Conservation (phyloP, 2,113 vertebrate genomes). For the Symphodus melops region DNA sequence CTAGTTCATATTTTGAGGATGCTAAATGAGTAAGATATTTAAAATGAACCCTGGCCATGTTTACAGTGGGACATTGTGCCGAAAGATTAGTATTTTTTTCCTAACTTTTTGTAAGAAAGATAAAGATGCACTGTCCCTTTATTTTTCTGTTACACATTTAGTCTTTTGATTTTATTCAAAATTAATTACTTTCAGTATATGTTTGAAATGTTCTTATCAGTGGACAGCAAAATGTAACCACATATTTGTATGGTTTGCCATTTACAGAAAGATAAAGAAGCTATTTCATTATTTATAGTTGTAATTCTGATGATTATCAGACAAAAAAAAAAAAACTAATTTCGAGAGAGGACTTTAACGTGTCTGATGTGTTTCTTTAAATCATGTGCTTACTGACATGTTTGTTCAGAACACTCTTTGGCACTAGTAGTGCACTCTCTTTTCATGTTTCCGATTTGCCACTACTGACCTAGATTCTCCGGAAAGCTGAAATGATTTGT, state of each 20-base stretch:
- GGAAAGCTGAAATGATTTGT: neutral
- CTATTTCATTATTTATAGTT: neutral
- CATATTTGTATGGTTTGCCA: neutral
- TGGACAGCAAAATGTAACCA: neutral
- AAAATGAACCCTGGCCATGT: neutral
- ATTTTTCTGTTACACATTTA: too few species aligned
- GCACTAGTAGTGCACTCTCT: neutral
- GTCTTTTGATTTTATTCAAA: too few species aligned
- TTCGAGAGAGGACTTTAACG: neutral
- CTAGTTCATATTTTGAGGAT: too few species aligned
- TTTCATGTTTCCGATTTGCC: neutral
- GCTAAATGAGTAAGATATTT: neutral
- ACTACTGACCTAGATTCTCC: neutral
- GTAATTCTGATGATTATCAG: neutral
- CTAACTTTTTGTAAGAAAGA: too few species aligned
- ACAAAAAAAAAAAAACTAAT: neutral
- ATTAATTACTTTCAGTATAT: too few species aligned
- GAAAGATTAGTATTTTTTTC: too few species aligned
- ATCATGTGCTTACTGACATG: neutral
- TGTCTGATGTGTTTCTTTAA: neutral
- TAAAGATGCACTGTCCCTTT: too few species aligned
- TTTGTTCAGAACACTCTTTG: neutral
- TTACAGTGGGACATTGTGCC: too few species aligned
- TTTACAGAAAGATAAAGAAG: neutral
- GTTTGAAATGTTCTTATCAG: neutral